Percentiles rank a stretch among this genome's conserved stretches.
phyloP scores from a whole-genome alignment of 2,888 invertebrate species.

The Automeris io region DNA sequence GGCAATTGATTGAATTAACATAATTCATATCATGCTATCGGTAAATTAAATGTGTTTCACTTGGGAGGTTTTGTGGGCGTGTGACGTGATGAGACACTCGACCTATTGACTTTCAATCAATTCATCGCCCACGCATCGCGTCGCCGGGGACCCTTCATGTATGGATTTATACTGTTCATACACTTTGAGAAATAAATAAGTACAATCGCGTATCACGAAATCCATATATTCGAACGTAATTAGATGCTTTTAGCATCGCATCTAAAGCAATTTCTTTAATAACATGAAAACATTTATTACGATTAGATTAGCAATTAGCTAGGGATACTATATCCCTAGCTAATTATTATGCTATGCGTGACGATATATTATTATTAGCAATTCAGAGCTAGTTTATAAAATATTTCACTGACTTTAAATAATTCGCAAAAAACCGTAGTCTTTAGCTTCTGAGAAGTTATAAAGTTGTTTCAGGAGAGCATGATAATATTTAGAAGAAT shows the following conservation, averaged over 20 bases:
- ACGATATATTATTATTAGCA: too few relatives aligned
- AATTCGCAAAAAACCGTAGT: too few relatives aligned
- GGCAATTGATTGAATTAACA: neutral
- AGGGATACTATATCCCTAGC: too few relatives aligned
- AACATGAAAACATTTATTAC: too few relatives aligned
- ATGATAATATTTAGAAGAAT: too few relatives aligned
- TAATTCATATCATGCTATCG: slow-evolving; percentile 18
- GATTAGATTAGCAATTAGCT: too few relatives aligned
- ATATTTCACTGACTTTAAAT: too few relatives aligned
- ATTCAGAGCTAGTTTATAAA: too few relatives aligned
- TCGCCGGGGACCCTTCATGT: slow-evolving; percentile 8
- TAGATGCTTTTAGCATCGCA: neutral
- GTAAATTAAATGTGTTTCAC: slow-evolving; percentile 14
- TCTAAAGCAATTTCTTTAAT: neutral
- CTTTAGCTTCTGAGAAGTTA: too few relatives aligned
- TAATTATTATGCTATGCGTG: too few relatives aligned
- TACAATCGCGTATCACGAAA: slow-evolving; percentile 1
- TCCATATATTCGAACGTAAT: neutral
- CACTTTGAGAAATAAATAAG: neutral
- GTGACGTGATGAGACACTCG: slow-evolving; percentile 33
- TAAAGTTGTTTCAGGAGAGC: too few relatives aligned
- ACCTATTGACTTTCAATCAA: slow-evolving; percentile 53
- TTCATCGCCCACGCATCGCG: slow-evolving; percentile 29
- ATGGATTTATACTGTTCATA: slow-evolving; percentile 1
- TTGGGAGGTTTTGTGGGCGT: slow-evolving; percentile 30